phyloP scores from a whole-genome alignment of 2,797 vertebrate genomes.

The Pseudocheirus occidentalis region DNA sequence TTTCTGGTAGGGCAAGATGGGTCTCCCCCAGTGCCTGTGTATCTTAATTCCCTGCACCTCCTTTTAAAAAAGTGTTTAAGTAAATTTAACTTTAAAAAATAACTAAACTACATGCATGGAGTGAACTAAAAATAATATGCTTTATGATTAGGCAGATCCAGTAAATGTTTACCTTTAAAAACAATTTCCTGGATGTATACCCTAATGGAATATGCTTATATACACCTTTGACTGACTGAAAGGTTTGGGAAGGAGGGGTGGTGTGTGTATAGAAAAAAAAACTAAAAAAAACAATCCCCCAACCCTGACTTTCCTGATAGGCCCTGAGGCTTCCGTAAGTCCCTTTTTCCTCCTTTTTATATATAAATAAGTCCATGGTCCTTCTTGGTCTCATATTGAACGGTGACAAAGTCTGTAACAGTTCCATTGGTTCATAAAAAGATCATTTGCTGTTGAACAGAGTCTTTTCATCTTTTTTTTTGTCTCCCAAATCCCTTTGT shows the following conservation, averaged over 20 bases:
- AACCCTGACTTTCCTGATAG: neutral
- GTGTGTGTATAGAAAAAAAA: neutral
- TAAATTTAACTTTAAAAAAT: no score
- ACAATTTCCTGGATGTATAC: neutral
- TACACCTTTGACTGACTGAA: neutral
- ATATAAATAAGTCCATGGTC: constrained; percentile 1
- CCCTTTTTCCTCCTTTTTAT: neutral
- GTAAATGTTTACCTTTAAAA: neutral
- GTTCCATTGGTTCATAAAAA: neutral
- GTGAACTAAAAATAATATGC: neutral
- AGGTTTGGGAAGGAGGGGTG: neutral
- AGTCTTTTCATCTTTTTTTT: neutral
- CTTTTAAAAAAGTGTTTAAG: neutral
- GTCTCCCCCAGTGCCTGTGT: no score
- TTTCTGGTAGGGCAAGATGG: no score
- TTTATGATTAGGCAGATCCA: neutral
- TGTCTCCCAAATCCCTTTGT: neutral
- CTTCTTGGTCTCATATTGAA: neutral
- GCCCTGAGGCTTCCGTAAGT: neutral
- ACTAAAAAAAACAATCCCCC: neutral
- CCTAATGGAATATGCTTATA: neutral
- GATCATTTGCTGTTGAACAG: neutral
- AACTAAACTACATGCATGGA: no score
- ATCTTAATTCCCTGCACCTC: no score
- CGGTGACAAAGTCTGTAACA: neutral